Conservation (phyloP, 2,113 vertebrate species). For the Dipodomys merriami region DNA sequence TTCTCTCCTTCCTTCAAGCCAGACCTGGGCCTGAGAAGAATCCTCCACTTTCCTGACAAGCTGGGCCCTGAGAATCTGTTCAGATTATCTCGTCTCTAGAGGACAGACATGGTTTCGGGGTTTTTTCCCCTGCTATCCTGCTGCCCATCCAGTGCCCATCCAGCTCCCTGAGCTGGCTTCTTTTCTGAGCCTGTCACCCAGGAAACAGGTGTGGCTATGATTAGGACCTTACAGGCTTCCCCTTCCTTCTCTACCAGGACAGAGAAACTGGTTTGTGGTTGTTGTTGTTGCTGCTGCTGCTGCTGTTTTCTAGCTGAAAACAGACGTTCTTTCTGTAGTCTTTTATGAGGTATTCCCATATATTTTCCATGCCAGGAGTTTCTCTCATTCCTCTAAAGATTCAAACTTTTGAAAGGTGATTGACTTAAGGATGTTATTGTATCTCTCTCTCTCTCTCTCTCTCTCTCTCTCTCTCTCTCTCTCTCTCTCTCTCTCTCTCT, state of each 20-base stretch:
- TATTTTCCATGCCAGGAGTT: slow-evolving; percentile 35
- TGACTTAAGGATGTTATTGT: background rate
- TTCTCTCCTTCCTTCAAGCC: background rate
- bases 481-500: background rate
- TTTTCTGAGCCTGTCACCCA: background rate
- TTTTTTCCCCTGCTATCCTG: background rate
- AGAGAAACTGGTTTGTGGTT: slow-evolving; percentile 27
- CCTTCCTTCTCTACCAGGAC: background rate
- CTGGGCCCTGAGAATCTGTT: background rate
- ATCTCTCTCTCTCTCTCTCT: too few species aligned
- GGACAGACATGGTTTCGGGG: background rate
- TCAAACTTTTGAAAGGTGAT: background rate
- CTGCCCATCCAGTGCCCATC: background rate
- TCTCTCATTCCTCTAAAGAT: slow-evolving; percentile 22
- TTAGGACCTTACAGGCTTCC: background rate
- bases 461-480: background rate
- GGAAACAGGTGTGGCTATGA: background rate
- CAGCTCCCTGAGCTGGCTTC: background rate
- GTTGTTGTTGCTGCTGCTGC: background rate
- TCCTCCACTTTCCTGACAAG: background rate
- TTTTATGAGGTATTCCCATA: slow-evolving; percentile 43
- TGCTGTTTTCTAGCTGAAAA: slow-evolving; percentile 34
- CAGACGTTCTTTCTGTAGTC: slow-evolving; percentile 56
- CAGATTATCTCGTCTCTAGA: background rate
- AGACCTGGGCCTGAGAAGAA: background rate